Percentiles rank a stretch among this genome's conserved stretches.
Evolutionary conservation across 2,113 vertebrate species (phyloP).

Genomic region (Charadrius vociferus): DNA sequence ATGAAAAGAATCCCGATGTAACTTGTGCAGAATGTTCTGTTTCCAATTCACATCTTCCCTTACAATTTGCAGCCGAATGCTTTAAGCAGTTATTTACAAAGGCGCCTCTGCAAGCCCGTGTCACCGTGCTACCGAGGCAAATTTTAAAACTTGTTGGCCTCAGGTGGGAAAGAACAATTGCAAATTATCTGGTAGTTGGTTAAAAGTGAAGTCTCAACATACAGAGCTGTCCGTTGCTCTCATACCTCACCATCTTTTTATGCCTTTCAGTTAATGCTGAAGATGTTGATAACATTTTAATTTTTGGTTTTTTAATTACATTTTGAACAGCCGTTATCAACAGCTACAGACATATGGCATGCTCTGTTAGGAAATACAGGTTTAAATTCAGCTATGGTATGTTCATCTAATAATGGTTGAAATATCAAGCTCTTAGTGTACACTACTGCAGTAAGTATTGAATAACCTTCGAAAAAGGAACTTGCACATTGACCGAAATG

Average conservation of each 20-base stretch:
- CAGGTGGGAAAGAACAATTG: not conserved
- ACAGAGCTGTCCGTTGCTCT: not conserved
- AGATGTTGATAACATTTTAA: not conserved
- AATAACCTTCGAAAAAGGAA: not conserved
- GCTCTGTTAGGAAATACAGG: constrained; percentile 32
- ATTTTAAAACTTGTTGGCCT: not conserved
- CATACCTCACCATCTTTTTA: not conserved
- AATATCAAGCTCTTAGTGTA: not conserved
- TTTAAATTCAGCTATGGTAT: not conserved
- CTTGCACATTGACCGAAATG: not conserved
- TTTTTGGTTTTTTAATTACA: not conserved
- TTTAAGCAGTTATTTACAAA: constrained; percentile 24
- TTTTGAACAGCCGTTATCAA: not conserved
- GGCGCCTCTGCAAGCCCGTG: not conserved
- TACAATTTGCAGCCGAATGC: constrained; percentile 21
- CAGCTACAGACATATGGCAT: not conserved
- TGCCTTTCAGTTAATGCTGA: constrained; percentile 7
- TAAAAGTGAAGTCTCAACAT: not conserved
- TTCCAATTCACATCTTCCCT: not conserved
- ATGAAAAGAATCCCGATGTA: not conserved
- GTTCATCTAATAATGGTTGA: not conserved
- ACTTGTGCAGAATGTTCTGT: not conserved
- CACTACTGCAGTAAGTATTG: not conserved
- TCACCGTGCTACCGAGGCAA: not conserved
- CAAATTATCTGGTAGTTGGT: not conserved